These are phyloP conservation scores for Tromatobia lineatoria DNA, from an alignment of 2,888 invertebrate genomes.

Conservation along the genomic window DNA sequence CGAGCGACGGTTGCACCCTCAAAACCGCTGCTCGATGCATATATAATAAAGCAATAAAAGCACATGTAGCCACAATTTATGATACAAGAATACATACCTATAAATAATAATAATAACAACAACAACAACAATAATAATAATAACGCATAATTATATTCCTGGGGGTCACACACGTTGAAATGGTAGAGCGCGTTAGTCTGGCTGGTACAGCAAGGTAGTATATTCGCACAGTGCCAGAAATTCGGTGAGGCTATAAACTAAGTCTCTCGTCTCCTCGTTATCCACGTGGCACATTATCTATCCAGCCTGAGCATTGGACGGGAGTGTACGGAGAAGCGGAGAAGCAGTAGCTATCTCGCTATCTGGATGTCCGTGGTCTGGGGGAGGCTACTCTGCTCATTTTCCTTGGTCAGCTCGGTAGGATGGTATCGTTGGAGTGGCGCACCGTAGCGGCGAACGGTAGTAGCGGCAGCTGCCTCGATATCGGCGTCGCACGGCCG, in stretches of 20 bases:
- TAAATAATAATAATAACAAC: slow-evolving; percentile 2
- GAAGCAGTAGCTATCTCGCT: slow-evolving; percentile 30
- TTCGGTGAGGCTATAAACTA: slow-evolving; percentile 48
- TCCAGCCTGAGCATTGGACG: slow-evolving; percentile 15
- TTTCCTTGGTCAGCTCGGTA: slow-evolving; percentile 65
- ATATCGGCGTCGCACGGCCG: slow-evolving; percentile 64
- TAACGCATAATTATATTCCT: slow-evolving; percentile 28
- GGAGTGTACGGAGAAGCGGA: slow-evolving; percentile 2
- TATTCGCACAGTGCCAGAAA: slow-evolving; percentile 49
- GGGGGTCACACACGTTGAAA: slow-evolving; percentile 14
- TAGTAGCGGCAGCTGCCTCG: slow-evolving; percentile 60
- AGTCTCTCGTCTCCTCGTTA: slow-evolving; percentile 64
- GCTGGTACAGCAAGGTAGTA: background rate
- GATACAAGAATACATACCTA: slow-evolving; percentile 26
- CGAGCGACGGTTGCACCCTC: background rate
- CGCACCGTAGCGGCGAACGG: too few relatives aligned
- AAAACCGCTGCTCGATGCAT: slow-evolving; percentile 8
- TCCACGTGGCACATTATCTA: slow-evolving; percentile 59
- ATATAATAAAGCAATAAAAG: slow-evolving; percentile 47
- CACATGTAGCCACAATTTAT: slow-evolving; percentile 42
- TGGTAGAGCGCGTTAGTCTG: background rate
- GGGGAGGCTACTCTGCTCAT: slow-evolving; percentile 42
- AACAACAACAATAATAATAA: slow-evolving; percentile 7
- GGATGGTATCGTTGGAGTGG: slow-evolving; percentile 37
- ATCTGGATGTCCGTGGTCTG: slow-evolving; percentile 13